Percentiles rank a stretch among this genome's conserved stretches.
Conservation (phyloP, 2,113 vertebrate species). For the Austrofundulus limnaeus region DNA sequence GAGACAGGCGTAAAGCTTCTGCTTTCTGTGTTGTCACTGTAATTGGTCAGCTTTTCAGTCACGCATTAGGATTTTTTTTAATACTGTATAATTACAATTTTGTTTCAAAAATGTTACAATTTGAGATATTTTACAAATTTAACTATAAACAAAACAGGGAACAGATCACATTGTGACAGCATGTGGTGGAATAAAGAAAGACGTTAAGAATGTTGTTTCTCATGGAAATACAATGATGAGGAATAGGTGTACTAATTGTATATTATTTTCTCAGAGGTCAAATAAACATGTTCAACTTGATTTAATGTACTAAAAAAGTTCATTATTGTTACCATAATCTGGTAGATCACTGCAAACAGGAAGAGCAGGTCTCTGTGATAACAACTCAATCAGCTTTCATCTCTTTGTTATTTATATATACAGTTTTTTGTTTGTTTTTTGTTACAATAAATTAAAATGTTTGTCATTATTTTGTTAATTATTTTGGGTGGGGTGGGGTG, state of each 20-base stretch:
- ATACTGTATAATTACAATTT: background rate
- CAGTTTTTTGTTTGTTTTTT: too few species aligned
- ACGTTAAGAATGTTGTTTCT: background rate
- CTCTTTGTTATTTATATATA: too few species aligned
- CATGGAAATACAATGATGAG: background rate
- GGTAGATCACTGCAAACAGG: background rate
- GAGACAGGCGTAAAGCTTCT: conserved; percentile 27
- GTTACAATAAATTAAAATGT: background rate
- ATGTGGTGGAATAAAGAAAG: background rate
- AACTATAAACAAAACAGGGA: background rate
- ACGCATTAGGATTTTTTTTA: background rate
- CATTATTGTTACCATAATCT: background rate
- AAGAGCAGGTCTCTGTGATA: too few species aligned
- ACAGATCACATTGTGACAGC: background rate
- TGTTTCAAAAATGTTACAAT: too few species aligned
- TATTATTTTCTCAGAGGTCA: background rate
- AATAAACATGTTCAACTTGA: background rate
- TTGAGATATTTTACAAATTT: background rate
- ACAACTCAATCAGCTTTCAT: too few species aligned
- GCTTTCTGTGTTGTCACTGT: conserved; percentile 18
- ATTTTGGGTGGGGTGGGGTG: too few species aligned
- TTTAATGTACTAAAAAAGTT: background rate
- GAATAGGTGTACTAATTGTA: background rate
- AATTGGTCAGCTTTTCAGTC: background rate
- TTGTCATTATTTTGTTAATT: background rate